Evolutionary conservation across 2,113 vertebrate genomes (phyloP).

Genomic region (Fregetta grallaria): DNA sequence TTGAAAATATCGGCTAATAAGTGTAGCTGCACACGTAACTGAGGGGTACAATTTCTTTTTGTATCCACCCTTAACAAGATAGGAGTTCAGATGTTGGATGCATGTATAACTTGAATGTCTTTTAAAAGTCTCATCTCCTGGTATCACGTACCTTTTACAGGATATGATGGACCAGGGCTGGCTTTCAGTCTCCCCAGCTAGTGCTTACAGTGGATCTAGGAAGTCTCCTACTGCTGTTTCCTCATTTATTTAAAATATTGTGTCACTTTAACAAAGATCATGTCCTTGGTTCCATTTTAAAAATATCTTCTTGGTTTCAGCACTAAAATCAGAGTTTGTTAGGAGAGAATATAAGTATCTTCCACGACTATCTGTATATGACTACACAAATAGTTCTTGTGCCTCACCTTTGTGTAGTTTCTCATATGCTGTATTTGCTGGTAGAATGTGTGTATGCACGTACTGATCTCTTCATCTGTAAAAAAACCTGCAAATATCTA

Average conservation of each 20-base stretch:
- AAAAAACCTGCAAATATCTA: neutral
- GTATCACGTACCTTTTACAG: neutral
- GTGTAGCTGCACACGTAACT: neutral
- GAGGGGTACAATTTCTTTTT: neutral
- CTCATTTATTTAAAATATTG: neutral
- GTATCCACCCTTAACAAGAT: neutral
- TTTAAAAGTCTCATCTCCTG: neutral
- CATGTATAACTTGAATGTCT: neutral
- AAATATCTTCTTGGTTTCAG: neutral
- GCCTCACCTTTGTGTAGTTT: neutral
- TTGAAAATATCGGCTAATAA: neutral
- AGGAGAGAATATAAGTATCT: neutral
- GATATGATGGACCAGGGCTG: neutral
- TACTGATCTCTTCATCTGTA: neutral
- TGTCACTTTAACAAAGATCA: neutral
- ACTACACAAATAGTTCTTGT: neutral
- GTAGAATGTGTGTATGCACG: neutral
- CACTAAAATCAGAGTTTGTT: neutral
- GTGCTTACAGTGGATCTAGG: neutral
- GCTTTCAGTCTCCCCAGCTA: neutral
- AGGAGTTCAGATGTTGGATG: neutral
- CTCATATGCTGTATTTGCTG: neutral
- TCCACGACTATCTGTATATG: neutral
- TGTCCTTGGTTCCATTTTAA: neutral
- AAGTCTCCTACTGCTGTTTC: neutral